Percentiles rank a stretch among this genome's conserved stretches.
Conservation (phyloP, 2,888 invertebrate species). For the Cheilosia scutellata region DNA sequence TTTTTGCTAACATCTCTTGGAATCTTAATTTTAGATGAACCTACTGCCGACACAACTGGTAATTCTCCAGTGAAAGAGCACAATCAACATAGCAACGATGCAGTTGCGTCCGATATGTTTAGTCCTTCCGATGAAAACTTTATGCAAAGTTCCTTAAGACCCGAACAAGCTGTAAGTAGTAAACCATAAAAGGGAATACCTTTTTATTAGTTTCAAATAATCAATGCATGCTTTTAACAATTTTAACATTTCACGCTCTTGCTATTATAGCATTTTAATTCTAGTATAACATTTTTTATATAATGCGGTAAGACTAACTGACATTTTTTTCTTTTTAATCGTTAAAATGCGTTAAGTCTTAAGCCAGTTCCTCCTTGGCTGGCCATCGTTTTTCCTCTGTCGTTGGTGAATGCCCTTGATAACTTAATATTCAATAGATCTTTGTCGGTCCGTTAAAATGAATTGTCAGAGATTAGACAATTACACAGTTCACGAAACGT, state of each 20-base stretch:
- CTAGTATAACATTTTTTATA: neutral
- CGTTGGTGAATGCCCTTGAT: no score
- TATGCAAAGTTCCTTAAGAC: conserved; percentile 29
- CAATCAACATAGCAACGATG: conserved; percentile 43
- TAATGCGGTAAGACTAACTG: neutral
- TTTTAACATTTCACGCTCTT: neutral
- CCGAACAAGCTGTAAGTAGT: conserved; percentile 29
- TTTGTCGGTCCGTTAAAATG: no score
- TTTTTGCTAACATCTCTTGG: neutral
- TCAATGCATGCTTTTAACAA: neutral
- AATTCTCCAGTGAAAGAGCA: conserved; percentile 32
- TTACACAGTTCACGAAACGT: no score
- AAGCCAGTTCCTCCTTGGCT: no score
- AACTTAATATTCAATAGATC: no score
- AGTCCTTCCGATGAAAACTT: conserved; percentile 74
- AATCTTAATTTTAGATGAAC: conserved; percentile 34
- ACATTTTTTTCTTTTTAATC: no score
- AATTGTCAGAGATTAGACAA: no score
- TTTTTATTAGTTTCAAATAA: neutral
- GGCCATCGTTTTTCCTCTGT: no score
- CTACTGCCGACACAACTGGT: conserved; percentile 48
- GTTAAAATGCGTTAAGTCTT: no score
- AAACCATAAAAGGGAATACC: neutral
- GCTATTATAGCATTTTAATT: neutral
- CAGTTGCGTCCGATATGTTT: conserved; percentile 78